Evolutionary conservation across 1,140 invertebrate genomes (phyloP), one percentile per base, ranked within the genome.

Genomic region (Triops cancriformis): DNA sequence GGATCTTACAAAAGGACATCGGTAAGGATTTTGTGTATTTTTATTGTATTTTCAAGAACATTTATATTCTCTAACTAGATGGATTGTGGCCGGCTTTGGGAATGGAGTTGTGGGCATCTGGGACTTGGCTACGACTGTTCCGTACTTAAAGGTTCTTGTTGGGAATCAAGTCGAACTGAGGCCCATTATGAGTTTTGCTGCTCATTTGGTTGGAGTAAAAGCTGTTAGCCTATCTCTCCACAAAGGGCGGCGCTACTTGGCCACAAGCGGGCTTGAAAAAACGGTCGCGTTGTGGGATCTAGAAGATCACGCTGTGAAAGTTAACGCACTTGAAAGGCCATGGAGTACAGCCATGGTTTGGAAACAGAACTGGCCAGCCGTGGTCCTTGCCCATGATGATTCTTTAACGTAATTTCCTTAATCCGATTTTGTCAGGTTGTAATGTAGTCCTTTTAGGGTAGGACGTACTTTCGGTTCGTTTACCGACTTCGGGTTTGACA

Each of bases 61-160:
- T 27, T 75, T 1, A 79, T 76, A 73, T 74, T 81, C 64, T 77
- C 78, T 73, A 37, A 12, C 37, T 79, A 85, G 84, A n/a, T 82
- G 85, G 26, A 85, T 92, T 43, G 85, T 86, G 37, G 90, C 88
- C 28, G 90, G 90, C 10, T 91, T 89, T 82, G 85, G 88, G 0
- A 89, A 90, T 82, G 91, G 91, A 6, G 86, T 87, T 7, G 85
- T 89, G 5, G 89, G 88, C 6, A 80, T 89, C 1, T 92, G 88
- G 85, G 83, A 90, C 83, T 78, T 91, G 1, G 82, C 80, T 10
- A 83, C 82, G 4, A 83, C 84, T n/a, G 89, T 88, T 3, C 85
- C 87, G 9, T 79, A 90, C 12, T 81, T 90, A 23, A 81, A 80
- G n/a, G 81, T 80, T 12, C 83, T 83, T 74, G 80, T 82, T 77